Evolutionary conservation across 1,140 invertebrate species (phyloP).

Genomic region (Drosophila pandora): DNA sequence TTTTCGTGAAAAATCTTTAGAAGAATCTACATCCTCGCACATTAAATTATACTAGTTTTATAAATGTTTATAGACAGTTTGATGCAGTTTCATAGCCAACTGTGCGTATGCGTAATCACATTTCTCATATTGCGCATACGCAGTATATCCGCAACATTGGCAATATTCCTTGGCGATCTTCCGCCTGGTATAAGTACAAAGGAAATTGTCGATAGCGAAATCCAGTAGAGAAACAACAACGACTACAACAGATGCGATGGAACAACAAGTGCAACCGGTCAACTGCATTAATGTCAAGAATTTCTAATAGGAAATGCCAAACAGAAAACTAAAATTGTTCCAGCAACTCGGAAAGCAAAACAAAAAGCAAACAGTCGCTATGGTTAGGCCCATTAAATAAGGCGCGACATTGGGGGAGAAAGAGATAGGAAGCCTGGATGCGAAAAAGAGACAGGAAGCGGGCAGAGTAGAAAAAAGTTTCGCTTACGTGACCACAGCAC

Average conservation of each 20-base stretch:
- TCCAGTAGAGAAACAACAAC: constrained; percentile 26
- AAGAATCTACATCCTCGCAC: too few species aligned
- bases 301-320: constrained; percentile 58
- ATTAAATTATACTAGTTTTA: too few species aligned
- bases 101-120: constrained; percentile 53
- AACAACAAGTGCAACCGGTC: constrained; percentile 52
- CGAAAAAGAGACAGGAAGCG: constrained; percentile 7
- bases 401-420: constrained; percentile 50
- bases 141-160: constrained; percentile 24
- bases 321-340: constrained; percentile 31
- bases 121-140: constrained; percentile 57
- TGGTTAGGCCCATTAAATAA: constrained; percentile 69
- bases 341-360: constrained; percentile 33
- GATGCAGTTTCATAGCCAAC: constrained; percentile 12
- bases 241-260: constrained; percentile 11
- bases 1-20: too few species aligned
- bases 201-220: constrained; percentile 50
- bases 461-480: constrained; percentile 52
- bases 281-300: constrained; percentile 60
- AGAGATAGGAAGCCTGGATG: constrained; percentile 25
- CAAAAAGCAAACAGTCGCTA: constrained; percentile 38
- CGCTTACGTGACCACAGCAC: constrained; percentile 69
- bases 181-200: constrained; percentile 57
- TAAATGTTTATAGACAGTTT: too few species aligned
- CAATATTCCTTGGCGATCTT: constrained; percentile 31